A percentile compares a stretch with the other conserved stretches of the same genome.
phyloP scores from a whole-genome alignment of 2,113 vertebrate genomes.

The Bubalus kerabau region DNA sequence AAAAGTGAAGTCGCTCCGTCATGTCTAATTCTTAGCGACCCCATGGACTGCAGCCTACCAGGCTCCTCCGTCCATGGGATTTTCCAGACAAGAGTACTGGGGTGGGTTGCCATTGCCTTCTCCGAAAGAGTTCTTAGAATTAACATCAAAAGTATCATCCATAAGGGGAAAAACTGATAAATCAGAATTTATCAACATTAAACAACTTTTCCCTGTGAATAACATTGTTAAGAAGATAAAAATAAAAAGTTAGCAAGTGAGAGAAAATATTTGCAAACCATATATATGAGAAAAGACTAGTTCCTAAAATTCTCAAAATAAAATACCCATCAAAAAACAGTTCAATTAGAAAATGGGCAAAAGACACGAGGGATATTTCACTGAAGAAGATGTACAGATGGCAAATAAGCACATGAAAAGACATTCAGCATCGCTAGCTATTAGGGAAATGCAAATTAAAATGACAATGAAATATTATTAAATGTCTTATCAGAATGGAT shows the following conservation, averaged over 20 bases:
- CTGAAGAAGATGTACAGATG: not conserved
- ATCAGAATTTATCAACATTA: not conserved
- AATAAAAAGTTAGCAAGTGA: not conserved
- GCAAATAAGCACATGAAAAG: not conserved
- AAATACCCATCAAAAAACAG: not conserved
- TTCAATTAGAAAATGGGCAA: not conserved
- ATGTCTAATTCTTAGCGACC: not conserved
- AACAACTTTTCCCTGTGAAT: not conserved
- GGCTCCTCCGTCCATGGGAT: not conserved
- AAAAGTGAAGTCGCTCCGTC: not conserved
- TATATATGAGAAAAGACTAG: not conserved
- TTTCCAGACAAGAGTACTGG: not conserved
- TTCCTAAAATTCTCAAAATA: not conserved
- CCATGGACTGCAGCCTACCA: not conserved
- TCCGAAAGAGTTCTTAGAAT: not conserved
- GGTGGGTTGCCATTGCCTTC: not conserved
- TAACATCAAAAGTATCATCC: not conserved
- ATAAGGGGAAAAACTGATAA: not conserved
- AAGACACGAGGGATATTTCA: not conserved
- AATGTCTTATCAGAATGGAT: not conserved
- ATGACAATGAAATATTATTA: not conserved
- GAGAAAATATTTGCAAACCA: not conserved
- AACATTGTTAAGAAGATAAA: not conserved
- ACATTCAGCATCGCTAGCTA: not conserved
- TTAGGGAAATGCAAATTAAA: constrained; percentile 24